Base-by-base conservation (phyloP, 2,797 vertebrate genomes). In the Micropoecilia bifurca region DNA sequence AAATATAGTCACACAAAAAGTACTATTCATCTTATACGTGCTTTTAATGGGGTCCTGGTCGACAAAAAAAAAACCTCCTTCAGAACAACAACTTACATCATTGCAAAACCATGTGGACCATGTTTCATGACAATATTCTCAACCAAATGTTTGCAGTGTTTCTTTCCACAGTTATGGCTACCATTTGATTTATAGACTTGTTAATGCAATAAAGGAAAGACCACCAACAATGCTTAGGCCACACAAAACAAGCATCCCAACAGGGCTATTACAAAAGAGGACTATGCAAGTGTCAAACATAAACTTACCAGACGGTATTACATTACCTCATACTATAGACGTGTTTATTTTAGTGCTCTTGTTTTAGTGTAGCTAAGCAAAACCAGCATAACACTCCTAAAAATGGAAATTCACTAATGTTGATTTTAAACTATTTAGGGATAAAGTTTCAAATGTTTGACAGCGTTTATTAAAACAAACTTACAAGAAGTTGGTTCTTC, bases 121-220 rank as follows among this genome's bases (percentile, higher is more conserved):
- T 71, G 86, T 88, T 87, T 87, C 76, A 90, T 83, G 79, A 88
- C 77, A 83, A 66, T 82, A 82, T 61, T 61, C 74, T 43, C 76
- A 22, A n/a, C 80, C 74, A 78, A 89, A 83, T 59, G 66, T 50
- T 77, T 33, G 48, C 80, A 78, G 48, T 84, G 90, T 86, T 81
- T 66, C 80, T 90, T 86, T 87, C 75, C 74, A 71, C 73, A 73
- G 80, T 71, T 79, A 81, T 73, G 83, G 68, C 83, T 73, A 63
- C 43, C n/a, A 41, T 80, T 71, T 89, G 75, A 85, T 78, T 90
- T 80, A 84, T 46, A 63, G 45, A 77, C 20, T n/a, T 43, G 68
- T 77, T 73, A 71, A 50, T 28, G 46, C 41, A 74, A 86, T 78
- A 73, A 14, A 74, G 46, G 30, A 74, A 80, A 83, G 87, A 88